Evolutionary conservation across 2,888 invertebrate species (phyloP).

Genomic region (Diabrotica balteata): DNA sequence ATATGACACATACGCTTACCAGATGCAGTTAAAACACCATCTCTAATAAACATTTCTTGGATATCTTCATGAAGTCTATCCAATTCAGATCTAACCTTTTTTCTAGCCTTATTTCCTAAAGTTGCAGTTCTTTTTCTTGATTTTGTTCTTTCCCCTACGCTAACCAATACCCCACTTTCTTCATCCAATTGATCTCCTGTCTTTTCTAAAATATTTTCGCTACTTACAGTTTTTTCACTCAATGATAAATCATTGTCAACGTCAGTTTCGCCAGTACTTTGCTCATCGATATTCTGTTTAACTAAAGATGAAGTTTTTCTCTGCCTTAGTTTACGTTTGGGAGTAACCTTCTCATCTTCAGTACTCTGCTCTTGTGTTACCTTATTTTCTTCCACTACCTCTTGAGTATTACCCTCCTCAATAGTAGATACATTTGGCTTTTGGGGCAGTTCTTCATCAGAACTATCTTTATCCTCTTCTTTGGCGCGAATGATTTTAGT

Average conservation of each 20-base stretch:
- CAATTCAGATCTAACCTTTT: slow-evolving; percentile 63
- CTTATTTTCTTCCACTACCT: slow-evolving; percentile 1
- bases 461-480: slow-evolving; percentile 64
- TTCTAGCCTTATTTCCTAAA: slow-evolving; percentile 47
- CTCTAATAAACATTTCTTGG: slow-evolving; percentile 73
- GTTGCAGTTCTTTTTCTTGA: slow-evolving; percentile 38
- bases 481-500: slow-evolving; percentile 67
- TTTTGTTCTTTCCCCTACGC: slow-evolving; percentile 46
- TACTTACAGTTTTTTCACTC: slow-evolving; percentile 30
- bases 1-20: slow-evolving; percentile 72
- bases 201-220: slow-evolving; percentile 46
- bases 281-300: slow-evolving; percentile 9
- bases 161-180: slow-evolving; percentile 36
- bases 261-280: slow-evolving; percentile 25
- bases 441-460: slow-evolving; percentile 43
- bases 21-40: slow-evolving; percentile 69
- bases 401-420: slow-evolving; percentile 19
- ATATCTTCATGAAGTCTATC: slow-evolving; percentile 73
- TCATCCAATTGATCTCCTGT: background rate
- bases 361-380: background rate
- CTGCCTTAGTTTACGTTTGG: slow-evolving; percentile 34
- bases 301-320: slow-evolving; percentile 29
- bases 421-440: slow-evolving; percentile 14
- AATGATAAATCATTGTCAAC: slow-evolving; percentile 35
- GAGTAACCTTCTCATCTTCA: background rate